phyloP scores from a whole-genome alignment of 2,888 invertebrate genomes.

The Euproctis similis region DNA sequence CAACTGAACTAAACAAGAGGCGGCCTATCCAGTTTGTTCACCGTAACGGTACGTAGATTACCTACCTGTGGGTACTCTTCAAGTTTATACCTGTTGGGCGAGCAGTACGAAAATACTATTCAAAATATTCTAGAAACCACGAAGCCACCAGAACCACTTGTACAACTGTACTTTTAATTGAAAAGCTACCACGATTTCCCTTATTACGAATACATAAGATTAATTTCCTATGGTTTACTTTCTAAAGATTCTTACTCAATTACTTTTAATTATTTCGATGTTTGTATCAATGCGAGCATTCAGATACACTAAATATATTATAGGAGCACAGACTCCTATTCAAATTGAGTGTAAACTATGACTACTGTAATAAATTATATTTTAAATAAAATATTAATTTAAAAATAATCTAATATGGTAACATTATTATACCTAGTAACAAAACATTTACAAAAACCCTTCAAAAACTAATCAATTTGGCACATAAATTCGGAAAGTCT shows the following conservation, averaged over 20 bases:
- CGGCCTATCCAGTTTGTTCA: constrained; percentile 42
- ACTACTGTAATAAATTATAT: too few species aligned
- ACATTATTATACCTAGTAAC: too few species aligned
- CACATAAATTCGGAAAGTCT: too few species aligned
- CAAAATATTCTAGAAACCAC: constrained; percentile 20
- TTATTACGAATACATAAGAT: constrained; percentile 14
- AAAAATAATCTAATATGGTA: too few species aligned
- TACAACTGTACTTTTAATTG: constrained; percentile 24
- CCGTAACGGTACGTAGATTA: constrained; percentile 49
- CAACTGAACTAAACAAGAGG: constrained; percentile 32
- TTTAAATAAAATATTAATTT: too few species aligned
- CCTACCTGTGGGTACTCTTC: constrained; percentile 39
- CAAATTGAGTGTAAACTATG: too few species aligned
- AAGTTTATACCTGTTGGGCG: constrained; percentile 37
- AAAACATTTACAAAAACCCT: too few species aligned
- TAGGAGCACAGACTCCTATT: too few species aligned
- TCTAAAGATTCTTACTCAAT: constrained; percentile 18
- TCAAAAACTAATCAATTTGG: too few species aligned
- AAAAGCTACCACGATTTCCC: constrained; percentile 17
- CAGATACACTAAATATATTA: too few species aligned
- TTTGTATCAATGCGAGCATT: too few species aligned
- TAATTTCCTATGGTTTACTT: constrained; percentile 14
- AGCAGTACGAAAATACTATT: constrained; percentile 34
- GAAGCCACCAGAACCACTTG: constrained; percentile 17
- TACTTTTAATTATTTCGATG: too few species aligned